Evolutionary conservation across 2,888 invertebrate genomes (phyloP), one percentile per base, ranked within the genome.

Genomic region (Desoria tigrina): DNA sequence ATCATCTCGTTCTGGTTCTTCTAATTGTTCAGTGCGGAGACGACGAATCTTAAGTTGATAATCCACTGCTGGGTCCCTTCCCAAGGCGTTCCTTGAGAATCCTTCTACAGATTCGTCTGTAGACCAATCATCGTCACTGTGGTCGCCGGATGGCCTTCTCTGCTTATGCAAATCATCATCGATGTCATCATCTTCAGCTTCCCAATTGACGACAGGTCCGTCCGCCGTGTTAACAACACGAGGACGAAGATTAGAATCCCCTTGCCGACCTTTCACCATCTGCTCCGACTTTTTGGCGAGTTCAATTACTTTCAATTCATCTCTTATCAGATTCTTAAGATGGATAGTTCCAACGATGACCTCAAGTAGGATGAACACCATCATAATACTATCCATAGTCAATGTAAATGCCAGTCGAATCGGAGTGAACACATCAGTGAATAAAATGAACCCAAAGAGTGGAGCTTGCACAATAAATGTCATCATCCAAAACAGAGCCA

Each of bases 401-500:
- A 69, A 56, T n/a, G 66, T 69, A 45, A 67, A 72, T 14, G 72
- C 66, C 24, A 69, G 42, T 1, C 66, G 54, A 3, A 72, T 66
- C 14, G 72, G 72, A 14, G 59, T 66, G 50, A 72, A 69, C 57
- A 72, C 60, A 61, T 72, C 72, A 16, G 72, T 72, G 6, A 72
- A 63, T 27, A 72, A 60, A 16, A 72, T 65, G 39, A 72, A 72
- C 16, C 67, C 63, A 42, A 72, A 65, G 18, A 72, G 49, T 7
- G 72, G 72, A 7, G 65, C 55, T 65, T 67, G 67, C 51, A 72
- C 72, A 63, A 72, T 72, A 11, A 68, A 62, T 18, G 61, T 61
- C 9, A 53, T 72, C 72, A 72, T 72, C 69, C 69, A 72, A 37
- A 69, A 72, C 24, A 72, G 42, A 14, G 72, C 72, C 53, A 72